These are phyloP conservation scores for Medauroidea extradentata DNA, from an alignment of 1,140 invertebrate species.

Conservation along the genomic window DNA sequence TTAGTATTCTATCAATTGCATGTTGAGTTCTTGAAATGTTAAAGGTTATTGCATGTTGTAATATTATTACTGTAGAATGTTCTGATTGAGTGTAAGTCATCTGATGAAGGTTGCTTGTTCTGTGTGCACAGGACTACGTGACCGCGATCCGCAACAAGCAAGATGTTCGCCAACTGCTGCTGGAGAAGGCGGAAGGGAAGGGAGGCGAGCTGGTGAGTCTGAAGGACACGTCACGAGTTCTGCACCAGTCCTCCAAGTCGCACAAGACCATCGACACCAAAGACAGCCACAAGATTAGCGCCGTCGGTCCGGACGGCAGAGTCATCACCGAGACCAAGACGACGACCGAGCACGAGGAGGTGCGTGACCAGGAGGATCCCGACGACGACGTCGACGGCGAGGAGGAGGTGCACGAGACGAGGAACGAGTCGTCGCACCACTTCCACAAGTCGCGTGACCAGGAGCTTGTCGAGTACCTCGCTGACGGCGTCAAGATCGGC, in stretches of 20 bases:
- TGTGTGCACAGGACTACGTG: too few species aligned
- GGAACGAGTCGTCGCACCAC: conserved; percentile 51
- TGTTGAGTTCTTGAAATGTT: too few species aligned
- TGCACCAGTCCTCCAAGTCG: conserved; percentile 5
- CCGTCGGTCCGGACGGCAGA: conserved; percentile 67
- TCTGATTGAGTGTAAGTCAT: too few species aligned
- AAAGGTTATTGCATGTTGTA: too few species aligned
- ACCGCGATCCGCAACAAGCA: too few species aligned
- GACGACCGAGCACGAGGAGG: conserved; percentile 77
- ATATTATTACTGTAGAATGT: too few species aligned
- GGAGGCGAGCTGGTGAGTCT: too few species aligned
- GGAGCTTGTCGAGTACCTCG: conserved; percentile 69
- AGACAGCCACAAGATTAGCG: conserved; percentile 56
- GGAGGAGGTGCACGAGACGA: conserved; percentile 45
- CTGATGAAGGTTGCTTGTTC: too few species aligned
- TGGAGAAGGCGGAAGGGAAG: conserved; percentile 27
- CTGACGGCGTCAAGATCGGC: conserved; percentile 61
- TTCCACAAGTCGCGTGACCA: conserved; percentile 56
- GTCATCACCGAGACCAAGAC: conserved; percentile 76
- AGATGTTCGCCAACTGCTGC: too few species aligned
- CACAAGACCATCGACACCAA: conserved; percentile 59
- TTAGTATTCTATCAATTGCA: too few species aligned
- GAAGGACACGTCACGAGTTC: neutral
- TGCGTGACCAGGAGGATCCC: conserved; percentile 64
- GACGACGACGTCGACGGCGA: conserved; percentile 51